phyloP scores from a whole-genome alignment of 2,888 invertebrate species.

The Embidobia sp. region DNA sequence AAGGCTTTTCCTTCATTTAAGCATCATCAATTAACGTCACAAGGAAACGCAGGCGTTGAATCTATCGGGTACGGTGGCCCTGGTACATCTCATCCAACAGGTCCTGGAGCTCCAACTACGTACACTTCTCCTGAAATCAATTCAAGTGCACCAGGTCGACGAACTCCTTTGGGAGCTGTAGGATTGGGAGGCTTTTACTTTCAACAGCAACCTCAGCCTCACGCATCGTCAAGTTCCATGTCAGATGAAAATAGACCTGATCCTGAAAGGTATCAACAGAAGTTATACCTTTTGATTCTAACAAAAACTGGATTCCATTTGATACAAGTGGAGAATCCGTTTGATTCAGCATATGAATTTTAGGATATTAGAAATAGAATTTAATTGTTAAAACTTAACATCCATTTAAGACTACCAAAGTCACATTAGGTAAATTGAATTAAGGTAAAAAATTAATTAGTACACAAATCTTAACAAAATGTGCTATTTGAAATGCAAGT shows the following conservation, averaged over 20 bases:
- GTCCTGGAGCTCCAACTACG: slow-evolving; percentile 80
- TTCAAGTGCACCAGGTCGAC: slow-evolving; percentile 83
- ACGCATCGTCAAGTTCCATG: slow-evolving; percentile 80
- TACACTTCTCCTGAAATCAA: slow-evolving; percentile 82
- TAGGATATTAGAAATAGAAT: too few species aligned
- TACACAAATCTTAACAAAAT: too few species aligned
- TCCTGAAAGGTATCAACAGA: slow-evolving; percentile 77
- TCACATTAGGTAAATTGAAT: too few species aligned
- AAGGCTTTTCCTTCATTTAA: too few species aligned
- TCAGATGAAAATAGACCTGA: slow-evolving; percentile 92
- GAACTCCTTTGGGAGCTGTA: slow-evolving; percentile 92
- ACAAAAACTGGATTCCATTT: too few species aligned
- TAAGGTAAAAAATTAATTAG: too few species aligned
- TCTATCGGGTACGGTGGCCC: slow-evolving; percentile 73
- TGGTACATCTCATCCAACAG: slow-evolving; percentile 74
- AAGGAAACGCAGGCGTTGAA: slow-evolving; percentile 73
- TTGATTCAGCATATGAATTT: too few species aligned
- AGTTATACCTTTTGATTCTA: too few species aligned
- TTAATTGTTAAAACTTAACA: too few species aligned
- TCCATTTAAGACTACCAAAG: too few species aligned
- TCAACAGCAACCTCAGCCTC: slow-evolving; percentile 85
- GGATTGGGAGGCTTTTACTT: slow-evolving; percentile 94
- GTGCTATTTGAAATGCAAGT: too few species aligned
- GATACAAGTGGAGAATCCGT: too few species aligned
- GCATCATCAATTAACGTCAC: slow-evolving; percentile 76